Evolutionary conservation across 2,888 invertebrate genomes (phyloP), one percentile per base, ranked within the genome.

Genomic region (Leptinotarsa tumamoca): DNA sequence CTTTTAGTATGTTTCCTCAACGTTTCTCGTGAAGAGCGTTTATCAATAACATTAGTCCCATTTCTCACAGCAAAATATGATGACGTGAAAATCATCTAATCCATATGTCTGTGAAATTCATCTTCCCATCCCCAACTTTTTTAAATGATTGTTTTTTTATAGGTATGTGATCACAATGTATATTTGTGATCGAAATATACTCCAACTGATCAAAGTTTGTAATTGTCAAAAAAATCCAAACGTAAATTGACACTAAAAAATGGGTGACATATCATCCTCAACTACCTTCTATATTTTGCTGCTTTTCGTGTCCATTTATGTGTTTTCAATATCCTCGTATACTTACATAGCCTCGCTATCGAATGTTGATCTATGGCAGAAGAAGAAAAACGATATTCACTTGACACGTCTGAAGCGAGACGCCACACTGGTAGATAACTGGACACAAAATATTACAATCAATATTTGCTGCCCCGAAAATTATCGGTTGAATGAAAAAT

Each of bases 381-480:
- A 49, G 17, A 72, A 61, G 43, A 27, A 23, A 14, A 61, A 67
- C 21, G 49, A 68, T 58, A 17, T 63, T 27, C 33, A 43, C 5
- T 27, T 23, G 27, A 52, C 49, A 18, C 58, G 75, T 23, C 27
- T 66, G 56, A 75, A 72, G 58, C 54, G 75, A 21, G 56, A 61
- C 7, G 21, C 66, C 13, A 49, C 51, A 69, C 10, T 10, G 15
- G 54, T 27, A 14, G 72, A 78, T 50, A 33, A 33, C 14, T 76
- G 74, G 76, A 56, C 43, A 10, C 51, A 52, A 51, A 75, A 73
- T 43, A 77, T 79, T 23, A 73, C 75, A 2, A 51, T 79, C 33
- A 77, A 79, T 15, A 72, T 75, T 17, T 79, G 79, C 50, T 79
- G 79, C 51, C 71, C 67, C 3, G 61, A 61, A 51, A 73, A 73